Percentiles rank a stretch among this genome's conserved stretches.
Conservation (phyloP, 2,888 invertebrate species). For the Pterobdella sp. region DNA sequence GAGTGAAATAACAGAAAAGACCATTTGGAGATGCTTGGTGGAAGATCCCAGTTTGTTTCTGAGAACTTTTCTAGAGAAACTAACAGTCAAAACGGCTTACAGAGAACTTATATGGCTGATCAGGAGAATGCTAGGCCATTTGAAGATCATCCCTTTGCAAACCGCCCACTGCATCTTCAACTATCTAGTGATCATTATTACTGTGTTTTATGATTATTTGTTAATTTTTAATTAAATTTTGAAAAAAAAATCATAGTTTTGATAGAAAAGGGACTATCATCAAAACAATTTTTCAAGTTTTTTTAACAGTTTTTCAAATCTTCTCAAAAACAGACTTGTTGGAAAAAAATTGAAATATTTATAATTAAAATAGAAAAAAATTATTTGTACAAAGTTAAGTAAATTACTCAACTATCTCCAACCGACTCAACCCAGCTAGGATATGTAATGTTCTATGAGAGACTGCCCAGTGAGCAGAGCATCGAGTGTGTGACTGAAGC, state of each 20-base stretch:
- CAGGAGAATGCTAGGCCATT: slow-evolving; percentile 81
- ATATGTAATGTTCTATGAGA: slow-evolving; percentile 97
- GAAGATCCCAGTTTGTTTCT: slow-evolving; percentile 94
- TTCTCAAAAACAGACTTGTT: too few relatives aligned
- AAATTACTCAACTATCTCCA: too few relatives aligned
- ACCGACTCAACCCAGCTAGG: too few relatives aligned
- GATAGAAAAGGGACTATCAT: background rate
- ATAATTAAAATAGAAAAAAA: background rate
- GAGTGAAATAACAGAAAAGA: slow-evolving; percentile 90
- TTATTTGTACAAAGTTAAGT: slow-evolving; percentile 4
- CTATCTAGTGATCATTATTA: slow-evolving; percentile 65
- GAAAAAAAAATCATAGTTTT: background rate
- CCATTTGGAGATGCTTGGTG: slow-evolving; percentile 93
- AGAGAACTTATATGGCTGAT: slow-evolving; percentile 86
- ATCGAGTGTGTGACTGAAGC: slow-evolving; percentile 90
- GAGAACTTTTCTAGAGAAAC: slow-evolving; percentile 83
- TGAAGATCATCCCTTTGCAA: slow-evolving; percentile 79
- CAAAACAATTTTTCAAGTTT: too few relatives aligned
- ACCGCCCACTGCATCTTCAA: slow-evolving; percentile 96
- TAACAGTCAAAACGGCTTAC: slow-evolving; percentile 61
- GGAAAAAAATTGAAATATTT: too few relatives aligned
- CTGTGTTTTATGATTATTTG: background rate
- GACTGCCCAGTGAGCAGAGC: slow-evolving; percentile 88
- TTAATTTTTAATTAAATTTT: background rate
- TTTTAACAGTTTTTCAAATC: background rate